Base-by-base conservation (phyloP, 2,113 vertebrate genomes). In the Holacanthus passer region DNA sequence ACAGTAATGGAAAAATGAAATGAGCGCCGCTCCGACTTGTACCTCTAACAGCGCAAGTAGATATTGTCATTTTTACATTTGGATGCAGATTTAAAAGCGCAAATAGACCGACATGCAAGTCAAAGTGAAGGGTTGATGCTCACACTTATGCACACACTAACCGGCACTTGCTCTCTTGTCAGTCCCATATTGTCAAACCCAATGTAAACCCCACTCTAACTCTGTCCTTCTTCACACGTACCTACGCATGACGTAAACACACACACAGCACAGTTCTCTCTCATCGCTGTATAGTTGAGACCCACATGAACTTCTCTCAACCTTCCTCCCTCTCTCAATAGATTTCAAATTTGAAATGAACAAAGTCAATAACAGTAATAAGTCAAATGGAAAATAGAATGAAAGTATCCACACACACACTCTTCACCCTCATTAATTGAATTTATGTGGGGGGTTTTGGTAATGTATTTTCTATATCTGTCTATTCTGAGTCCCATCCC, bases 1-100 rank as follows among this genome's bases (percentile, higher is more conserved):
- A 67, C 19, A n/a, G 35, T 85, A 71, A 70, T 77, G 72, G 71
- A 43, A 71, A 71, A 71, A 69, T 39, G 20, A 63, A 74, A 68
- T 31, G 22, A 53, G 24, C 43, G 12, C n/a, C 19, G 3, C 32
- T 31, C 12, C 4, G n/a, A 27, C 64, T n/a, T 6, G 6, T 9
- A 37, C 32, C 9, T 13, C 58, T 27, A 62, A 43, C 0, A 22
- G 53, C 43, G 17, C 4, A 9, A 64, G 75, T 35, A 29, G 43
- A 60, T 37, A 3, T 58, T 7, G 3, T 24, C 20, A 3, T n/a
- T 65, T 64, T 48, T 43, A 16, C 56, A 43, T 75, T 19, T 13
- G 6, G 19, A 53, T 55, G 47, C 31, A 53, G 43, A 47, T 67
- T 55, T 68, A 39, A 64, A n/a, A 74, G 11, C 52, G 1, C 67